phyloP scores from a whole-genome alignment of 2,888 invertebrate genomes.

The Dicyrtoma fusca region DNA sequence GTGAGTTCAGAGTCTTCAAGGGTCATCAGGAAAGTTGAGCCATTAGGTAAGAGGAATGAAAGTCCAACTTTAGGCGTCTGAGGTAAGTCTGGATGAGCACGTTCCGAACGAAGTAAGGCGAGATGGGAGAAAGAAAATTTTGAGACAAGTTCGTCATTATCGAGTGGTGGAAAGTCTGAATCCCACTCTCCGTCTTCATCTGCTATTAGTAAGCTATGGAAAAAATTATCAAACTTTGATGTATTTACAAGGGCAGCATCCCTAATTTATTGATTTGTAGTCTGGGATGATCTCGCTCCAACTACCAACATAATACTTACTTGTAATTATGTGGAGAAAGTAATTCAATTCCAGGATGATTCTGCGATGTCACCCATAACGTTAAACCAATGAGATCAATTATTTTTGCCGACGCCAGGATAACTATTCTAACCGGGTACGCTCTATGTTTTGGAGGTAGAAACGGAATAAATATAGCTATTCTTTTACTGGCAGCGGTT shows the following conservation, averaged over 20 bases:
- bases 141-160: constrained; percentile 82
- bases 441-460: constrained; percentile 76
- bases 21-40: constrained; percentile 42
- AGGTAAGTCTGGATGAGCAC: constrained; percentile 24
- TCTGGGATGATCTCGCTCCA: neutral
- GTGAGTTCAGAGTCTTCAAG: constrained; percentile 43
- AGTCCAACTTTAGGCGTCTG: constrained; percentile 32
- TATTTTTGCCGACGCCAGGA: constrained; percentile 75
- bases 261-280: too few relatives aligned
- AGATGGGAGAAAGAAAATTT: constrained; percentile 91
- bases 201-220: constrained; percentile 82
- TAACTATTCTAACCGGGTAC: constrained; percentile 75
- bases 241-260: neutral
- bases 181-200: constrained; percentile 97
- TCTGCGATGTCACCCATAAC: constrained; percentile 72
- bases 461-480: constrained; percentile 89
- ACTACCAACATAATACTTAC: constrained; percentile 27
- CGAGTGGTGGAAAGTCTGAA: constrained; percentile 88
- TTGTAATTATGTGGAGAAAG: constrained; percentile 40
- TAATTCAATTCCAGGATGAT: constrained; percentile 58
- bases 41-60: constrained; percentile 52
- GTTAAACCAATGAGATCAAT: constrained; percentile 89
- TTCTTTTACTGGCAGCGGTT: constrained; percentile 69
- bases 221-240: too few relatives aligned
- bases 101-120: constrained; percentile 77